phyloP scores from a whole-genome alignment of 92 coral and sea anemone genomes.

The Micromussa lordhowensis region DNA sequence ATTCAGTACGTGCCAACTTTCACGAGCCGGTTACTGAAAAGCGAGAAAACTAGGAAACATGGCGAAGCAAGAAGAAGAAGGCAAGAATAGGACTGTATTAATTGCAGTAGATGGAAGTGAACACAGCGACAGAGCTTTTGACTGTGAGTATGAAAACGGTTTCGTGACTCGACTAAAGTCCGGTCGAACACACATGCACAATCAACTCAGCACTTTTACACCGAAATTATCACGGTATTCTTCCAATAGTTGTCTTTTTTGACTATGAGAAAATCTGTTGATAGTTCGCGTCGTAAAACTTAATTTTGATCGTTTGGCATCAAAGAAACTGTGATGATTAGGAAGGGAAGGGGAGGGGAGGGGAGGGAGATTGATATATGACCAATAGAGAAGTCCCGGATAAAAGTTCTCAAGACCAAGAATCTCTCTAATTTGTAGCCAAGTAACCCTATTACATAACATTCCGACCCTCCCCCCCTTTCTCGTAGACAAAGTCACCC shows the following conservation, averaged over 20 bases:
- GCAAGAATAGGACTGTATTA: constrained; percentile 49
- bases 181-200: background rate
- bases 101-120: constrained; percentile 82
- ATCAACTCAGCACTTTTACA: too few species aligned
- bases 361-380: background rate
- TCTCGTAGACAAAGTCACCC: too few species aligned
- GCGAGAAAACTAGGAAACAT: background rate
- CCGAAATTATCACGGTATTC: background rate
- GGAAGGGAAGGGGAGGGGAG: background rate
- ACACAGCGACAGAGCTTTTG: constrained; percentile 82
- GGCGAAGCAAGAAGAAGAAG: constrained; percentile 23
- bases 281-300: background rate
- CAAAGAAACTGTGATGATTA: too few species aligned
- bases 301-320: background rate
- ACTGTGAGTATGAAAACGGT: constrained; percentile 70
- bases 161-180: background rate
- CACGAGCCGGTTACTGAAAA: background rate
- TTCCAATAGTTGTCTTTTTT: background rate
- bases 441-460: too few species aligned
- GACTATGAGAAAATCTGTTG: background rate
- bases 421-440: too few species aligned
- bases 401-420: too few species aligned
- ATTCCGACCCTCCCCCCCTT: too few species aligned
- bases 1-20: constrained; percentile 1
- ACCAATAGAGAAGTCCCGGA: too few species aligned